Conservation (phyloP, 2,113 vertebrate species). For the Microcebus griseorufus region DNA sequence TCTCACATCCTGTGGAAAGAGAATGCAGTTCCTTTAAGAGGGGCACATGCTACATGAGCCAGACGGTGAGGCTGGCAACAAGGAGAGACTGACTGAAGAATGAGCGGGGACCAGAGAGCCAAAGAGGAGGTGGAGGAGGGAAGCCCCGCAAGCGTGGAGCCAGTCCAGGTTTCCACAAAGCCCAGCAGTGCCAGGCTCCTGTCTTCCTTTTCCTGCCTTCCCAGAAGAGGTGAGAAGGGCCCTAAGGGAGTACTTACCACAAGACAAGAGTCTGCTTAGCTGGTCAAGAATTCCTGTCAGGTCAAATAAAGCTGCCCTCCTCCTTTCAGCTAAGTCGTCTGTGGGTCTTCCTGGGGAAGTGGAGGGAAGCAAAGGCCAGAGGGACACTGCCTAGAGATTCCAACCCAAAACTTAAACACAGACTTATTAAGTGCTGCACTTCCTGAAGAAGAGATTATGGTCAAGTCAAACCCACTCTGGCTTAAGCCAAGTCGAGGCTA, state of each 20-base stretch:
- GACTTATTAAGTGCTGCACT: neutral
- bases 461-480: slow-evolving; percentile 11
- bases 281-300: neutral
- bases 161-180: neutral
- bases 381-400: slow-evolving; percentile 53
- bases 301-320: neutral
- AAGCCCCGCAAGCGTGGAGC: neutral
- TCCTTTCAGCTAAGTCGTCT: slow-evolving; percentile 1
- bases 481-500: neutral
- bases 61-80: neutral
- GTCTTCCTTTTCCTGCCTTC: slow-evolving; percentile 69
- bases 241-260: neutral
- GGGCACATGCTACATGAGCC: neutral
- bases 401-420: slow-evolving; percentile 50
- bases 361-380: neutral
- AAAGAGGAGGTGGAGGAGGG: neutral
- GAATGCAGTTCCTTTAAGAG: neutral
- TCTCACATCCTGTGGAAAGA: slow-evolving; percentile 40
- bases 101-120: neutral
- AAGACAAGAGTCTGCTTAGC: neutral
- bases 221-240: slow-evolving; percentile 48
- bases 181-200: neutral
- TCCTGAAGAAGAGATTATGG: neutral
- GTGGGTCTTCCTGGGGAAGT: neutral
- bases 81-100: neutral